Percentiles rank a stretch among this genome's conserved stretches.
These are phyloP conservation scores for Wiebesia pumilae DNA, from an alignment of 1,140 invertebrate species.

Conservation along the genomic window DNA sequence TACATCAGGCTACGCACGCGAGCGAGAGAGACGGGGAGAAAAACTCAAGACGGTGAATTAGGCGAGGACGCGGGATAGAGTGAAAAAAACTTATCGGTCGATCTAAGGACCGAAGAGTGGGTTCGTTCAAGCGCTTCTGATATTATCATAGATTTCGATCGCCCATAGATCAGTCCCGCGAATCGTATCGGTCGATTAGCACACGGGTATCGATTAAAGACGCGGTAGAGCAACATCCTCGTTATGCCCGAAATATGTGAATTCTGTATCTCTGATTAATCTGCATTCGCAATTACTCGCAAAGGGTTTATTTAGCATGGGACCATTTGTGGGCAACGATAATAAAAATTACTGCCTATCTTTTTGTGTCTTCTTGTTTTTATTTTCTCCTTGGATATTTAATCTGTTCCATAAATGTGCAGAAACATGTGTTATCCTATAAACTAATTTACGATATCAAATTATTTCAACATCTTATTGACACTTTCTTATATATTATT, in stretches of 20 bases:
- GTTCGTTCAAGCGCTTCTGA: background rate
- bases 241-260: slow-evolving; percentile 10
- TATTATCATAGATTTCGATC: background rate
- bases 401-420: background rate
- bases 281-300: background rate
- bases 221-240: background rate
- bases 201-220: background rate
- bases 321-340: background rate
- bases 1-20: background rate
- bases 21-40: background rate
- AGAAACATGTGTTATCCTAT: slow-evolving; percentile 10
- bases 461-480: slow-evolving; percentile 28
- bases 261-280: background rate
- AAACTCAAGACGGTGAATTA: background rate
- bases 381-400: background rate
- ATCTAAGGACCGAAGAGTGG: background rate
- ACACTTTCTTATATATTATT: slow-evolving; percentile 2
- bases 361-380: background rate
- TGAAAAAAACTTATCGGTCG: slow-evolving; percentile 29
- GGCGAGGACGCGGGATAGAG: background rate
- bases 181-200: slow-evolving; percentile 16
- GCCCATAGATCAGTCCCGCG: background rate
- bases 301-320: background rate
- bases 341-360: background rate
- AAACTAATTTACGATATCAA: slow-evolving; percentile 14